Percentiles rank a stretch among this genome's conserved stretches.
These are phyloP conservation scores for Phenacoccus solenopsis DNA, from an alignment of 1,140 invertebrate species.

Conservation along the genomic window DNA sequence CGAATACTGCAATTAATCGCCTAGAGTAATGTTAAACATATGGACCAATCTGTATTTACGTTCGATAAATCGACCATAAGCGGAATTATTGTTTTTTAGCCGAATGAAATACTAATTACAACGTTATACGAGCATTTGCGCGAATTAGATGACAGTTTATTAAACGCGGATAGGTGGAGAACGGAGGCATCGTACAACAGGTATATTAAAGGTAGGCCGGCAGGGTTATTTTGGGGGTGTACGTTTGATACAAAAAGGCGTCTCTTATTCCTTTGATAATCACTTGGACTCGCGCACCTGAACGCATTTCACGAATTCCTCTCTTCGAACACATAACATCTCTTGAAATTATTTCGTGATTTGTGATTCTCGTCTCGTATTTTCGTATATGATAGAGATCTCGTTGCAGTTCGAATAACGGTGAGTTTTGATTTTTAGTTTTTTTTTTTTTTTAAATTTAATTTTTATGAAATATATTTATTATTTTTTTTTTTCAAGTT, in stretches of 20 bases:
- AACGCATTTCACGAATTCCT: not conserved
- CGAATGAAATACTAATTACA: no score
- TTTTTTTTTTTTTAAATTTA: not conserved
- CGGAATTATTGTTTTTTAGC: no score
- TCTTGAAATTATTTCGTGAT: no score
- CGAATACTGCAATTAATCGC: no score
- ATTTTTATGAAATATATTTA: not conserved
- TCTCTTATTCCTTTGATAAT: constrained; percentile 7
- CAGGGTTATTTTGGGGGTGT: constrained; percentile 6
- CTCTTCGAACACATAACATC: not conserved
- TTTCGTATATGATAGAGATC: not conserved
- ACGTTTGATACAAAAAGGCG: constrained; percentile 13
- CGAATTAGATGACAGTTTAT: no score
- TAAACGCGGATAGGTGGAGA: no score
- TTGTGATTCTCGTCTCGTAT: no score
- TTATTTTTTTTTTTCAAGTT: no score
- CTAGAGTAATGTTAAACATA: no score
- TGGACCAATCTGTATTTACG: no score
- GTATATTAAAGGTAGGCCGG: not conserved
- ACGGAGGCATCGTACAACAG: not conserved
- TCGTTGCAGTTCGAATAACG: not conserved
- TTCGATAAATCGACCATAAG: no score
- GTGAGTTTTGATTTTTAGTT: not conserved
- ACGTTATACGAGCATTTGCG: no score
- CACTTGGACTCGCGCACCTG: constrained; percentile 16